Percentiles rank a stretch among this genome's conserved stretches.
Conservation (phyloP, 2,888 invertebrate species). For the Harpalus rubripes region DNA sequence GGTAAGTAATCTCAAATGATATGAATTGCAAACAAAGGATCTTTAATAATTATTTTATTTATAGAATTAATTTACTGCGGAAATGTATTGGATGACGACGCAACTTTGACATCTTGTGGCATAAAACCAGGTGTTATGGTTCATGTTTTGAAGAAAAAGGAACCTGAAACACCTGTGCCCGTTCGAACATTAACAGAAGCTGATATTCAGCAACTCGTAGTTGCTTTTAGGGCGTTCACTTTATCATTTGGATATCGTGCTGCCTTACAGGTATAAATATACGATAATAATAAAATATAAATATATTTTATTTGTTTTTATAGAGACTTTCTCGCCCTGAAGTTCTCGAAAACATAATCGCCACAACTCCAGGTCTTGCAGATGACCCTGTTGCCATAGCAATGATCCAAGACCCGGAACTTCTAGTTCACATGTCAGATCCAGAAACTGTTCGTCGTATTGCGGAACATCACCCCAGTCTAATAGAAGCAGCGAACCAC, state of each 20-base stretch:
- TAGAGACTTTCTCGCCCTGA: slow-evolving; percentile 77
- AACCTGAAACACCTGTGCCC: slow-evolving; percentile 74
- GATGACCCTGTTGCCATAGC: slow-evolving; percentile 87
- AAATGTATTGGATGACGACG: slow-evolving; percentile 81
- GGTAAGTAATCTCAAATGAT: slow-evolving; percentile 76
- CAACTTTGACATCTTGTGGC: slow-evolving; percentile 82
- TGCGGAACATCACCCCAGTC: slow-evolving; percentile 84
- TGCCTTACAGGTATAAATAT: slow-evolving; percentile 79
- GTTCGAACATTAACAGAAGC: slow-evolving; percentile 80
- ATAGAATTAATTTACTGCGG: slow-evolving; percentile 87
- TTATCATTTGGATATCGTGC: slow-evolving; percentile 82
- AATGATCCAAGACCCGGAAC: slow-evolving; percentile 87
- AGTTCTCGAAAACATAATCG: slow-evolving; percentile 84
- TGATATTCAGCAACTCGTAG: slow-evolving; percentile 82
- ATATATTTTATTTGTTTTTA: slow-evolving; percentile 47
- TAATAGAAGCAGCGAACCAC: slow-evolving; percentile 85
- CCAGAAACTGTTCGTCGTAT: slow-evolving; percentile 84
- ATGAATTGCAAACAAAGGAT: slow-evolving; percentile 33
- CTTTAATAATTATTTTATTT: slow-evolving; percentile 69
- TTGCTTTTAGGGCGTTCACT: slow-evolving; percentile 82
- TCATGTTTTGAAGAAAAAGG: slow-evolving; percentile 79
- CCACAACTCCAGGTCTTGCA: slow-evolving; percentile 84
- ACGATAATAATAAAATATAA: slow-evolving; percentile 75
- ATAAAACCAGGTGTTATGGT: slow-evolving; percentile 81
- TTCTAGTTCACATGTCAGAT: slow-evolving; percentile 86